Evolutionary conservation across 1,140 invertebrate genomes (phyloP).

Genomic region (Drosophila repletoides): DNA sequence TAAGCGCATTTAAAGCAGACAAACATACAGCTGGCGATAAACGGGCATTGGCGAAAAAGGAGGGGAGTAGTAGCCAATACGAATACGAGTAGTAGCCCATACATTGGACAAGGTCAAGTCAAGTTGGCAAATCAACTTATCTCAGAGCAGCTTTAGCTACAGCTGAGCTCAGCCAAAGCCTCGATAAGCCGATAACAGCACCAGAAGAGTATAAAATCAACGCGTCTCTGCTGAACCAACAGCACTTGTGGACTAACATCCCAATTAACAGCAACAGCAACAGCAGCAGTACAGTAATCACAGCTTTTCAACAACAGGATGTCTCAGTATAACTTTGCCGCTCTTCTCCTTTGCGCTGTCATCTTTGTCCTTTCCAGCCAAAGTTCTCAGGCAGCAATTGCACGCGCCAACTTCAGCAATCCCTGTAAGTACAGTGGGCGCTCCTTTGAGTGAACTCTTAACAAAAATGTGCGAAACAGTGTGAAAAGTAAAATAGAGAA

Average conservation of each 20-base stretch:
- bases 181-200: constrained; percentile 60
- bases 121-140: too few relatives aligned
- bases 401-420: constrained; percentile 52
- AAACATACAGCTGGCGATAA: constrained; percentile 66
- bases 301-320: constrained; percentile 21
- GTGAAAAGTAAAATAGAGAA: too few relatives aligned
- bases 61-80: constrained; percentile 26
- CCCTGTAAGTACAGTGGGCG: constrained; percentile 46
- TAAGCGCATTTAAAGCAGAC: too few relatives aligned
- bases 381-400: constrained; percentile 43
- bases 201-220: constrained; percentile 62
- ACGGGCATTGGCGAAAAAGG: constrained; percentile 43
- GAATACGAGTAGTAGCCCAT: not conserved
- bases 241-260: constrained; percentile 51
- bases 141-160: too few relatives aligned
- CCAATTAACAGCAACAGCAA: constrained; percentile 22
- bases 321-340: constrained; percentile 32
- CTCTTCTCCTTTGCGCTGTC: constrained; percentile 24
- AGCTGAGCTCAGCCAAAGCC: constrained; percentile 9
- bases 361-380: constrained; percentile 21
- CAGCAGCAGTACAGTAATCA: not conserved
- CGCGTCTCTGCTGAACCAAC: constrained; percentile 11
- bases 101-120: constrained; percentile 63
- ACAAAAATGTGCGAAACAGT: too few relatives aligned
- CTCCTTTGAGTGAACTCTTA: too few relatives aligned